These are phyloP conservation scores for Lonchura striata DNA, from an alignment of 2,113 vertebrate species.

Conservation along the genomic window DNA sequence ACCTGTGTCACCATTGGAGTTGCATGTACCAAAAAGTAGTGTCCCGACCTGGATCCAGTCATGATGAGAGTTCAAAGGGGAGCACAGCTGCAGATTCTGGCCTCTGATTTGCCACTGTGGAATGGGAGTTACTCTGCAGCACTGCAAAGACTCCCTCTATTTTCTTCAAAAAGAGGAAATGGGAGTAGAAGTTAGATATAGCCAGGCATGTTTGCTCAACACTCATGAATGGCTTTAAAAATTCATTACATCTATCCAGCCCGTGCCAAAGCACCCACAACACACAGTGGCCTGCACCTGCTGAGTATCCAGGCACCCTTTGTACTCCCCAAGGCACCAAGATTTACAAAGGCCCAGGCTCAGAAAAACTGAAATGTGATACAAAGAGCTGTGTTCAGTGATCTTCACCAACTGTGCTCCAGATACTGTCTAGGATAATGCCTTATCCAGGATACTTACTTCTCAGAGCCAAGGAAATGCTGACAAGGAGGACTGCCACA, in stretches of 20 bases:
- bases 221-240: neutral
- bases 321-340: rapidly evolving
- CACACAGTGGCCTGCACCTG: neutral
- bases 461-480: neutral
- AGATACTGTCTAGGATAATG: neutral
- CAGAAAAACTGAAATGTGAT: neutral
- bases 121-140: neutral
- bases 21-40: neutral
- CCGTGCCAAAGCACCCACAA: neutral
- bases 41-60: neutral
- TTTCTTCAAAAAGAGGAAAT: neutral
- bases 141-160: neutral
- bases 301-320: neutral
- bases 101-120: neutral
- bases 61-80: neutral
- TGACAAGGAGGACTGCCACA: neutral
- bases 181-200: neutral
- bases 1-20: neutral
- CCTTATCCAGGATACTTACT: neutral
- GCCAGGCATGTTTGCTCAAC: neutral
- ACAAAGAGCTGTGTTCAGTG: neutral
- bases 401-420: neutral
- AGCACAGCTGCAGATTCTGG: neutral
- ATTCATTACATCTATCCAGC: neutral
- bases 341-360: neutral